A percentile compares a stretch with the other conserved stretches of the same genome.
Evolutionary conservation across 2,113 vertebrate genomes (phyloP).

Genomic region (Xenotilapia longispinis): DNA sequence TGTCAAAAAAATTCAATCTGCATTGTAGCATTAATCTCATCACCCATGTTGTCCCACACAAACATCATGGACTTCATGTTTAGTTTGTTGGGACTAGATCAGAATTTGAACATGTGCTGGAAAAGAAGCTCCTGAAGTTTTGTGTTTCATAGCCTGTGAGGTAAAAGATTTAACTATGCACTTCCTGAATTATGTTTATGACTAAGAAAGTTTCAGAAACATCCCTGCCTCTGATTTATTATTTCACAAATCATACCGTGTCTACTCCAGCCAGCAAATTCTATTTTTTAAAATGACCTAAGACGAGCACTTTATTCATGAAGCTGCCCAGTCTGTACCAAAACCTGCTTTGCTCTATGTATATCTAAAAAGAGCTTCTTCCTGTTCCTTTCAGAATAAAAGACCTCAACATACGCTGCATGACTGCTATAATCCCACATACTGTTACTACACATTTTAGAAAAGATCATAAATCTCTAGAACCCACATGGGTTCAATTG

Average conservation of each 20-base stretch:
- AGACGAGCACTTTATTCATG: neutral
- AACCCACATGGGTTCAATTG: neutral
- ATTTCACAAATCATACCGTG: neutral
- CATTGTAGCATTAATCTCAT: neutral
- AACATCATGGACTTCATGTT: neutral
- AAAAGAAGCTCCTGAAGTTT: neutral
- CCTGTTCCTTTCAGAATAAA: neutral
- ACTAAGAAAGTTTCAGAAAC: neutral
- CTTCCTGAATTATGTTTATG: fast-evolving
- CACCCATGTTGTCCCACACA: fast-evolving
- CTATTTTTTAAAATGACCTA: neutral
- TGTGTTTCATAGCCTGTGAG: neutral
- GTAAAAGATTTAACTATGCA: neutral
- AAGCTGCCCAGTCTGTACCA: fast-evolving
- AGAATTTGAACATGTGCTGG: neutral
- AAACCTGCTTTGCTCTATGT: neutral
- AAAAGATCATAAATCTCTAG: neutral
- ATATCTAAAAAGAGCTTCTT: neutral
- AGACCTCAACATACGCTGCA: neutral
- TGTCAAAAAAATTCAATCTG: neutral
- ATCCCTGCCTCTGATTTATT: neutral
- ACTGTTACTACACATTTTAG: neutral
- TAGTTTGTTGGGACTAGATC: neutral
- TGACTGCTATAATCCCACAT: neutral
- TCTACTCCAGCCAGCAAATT: neutral